These are phyloP conservation scores for Cerastis leucographa DNA, from an alignment of 2,888 invertebrate genomes.

Conservation along the genomic window DNA sequence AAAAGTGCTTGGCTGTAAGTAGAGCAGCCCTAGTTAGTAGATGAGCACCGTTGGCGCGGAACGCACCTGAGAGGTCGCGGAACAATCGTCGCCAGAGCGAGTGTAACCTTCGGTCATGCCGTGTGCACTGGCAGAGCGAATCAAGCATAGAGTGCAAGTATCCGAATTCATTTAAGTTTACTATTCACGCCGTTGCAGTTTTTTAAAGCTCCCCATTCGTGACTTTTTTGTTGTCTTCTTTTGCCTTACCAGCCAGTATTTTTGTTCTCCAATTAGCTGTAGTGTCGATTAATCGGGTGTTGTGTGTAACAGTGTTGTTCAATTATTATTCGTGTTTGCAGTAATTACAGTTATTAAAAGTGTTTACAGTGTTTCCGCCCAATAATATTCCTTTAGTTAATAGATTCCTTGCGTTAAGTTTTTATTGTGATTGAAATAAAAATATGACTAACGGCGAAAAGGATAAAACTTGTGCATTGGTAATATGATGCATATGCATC, in stretches of 20 bases:
- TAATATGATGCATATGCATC: background rate
- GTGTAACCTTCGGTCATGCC: constrained; percentile 84
- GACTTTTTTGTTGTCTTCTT: constrained; percentile 2
- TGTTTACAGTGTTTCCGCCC: constrained; percentile 47
- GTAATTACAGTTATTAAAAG: constrained; percentile 41
- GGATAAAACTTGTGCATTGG: background rate
- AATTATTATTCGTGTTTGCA: constrained; percentile 24
- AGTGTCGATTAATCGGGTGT: constrained; percentile 32
- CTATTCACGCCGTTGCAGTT: constrained; percentile 23
- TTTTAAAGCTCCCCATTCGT: constrained; percentile 27
- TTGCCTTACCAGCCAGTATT: constrained; percentile 9
- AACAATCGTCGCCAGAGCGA: constrained; percentile 69
- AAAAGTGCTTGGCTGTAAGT: constrained; percentile 81
- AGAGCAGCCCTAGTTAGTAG: constrained; percentile 86
- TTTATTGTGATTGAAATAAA: background rate
- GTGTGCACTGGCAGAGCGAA: constrained; percentile 81
- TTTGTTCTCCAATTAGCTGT: constrained; percentile 20
- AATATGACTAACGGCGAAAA: background rate
- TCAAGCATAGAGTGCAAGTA: constrained; percentile 88
- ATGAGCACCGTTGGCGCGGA: constrained; percentile 82
- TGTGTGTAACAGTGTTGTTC: constrained; percentile 48
- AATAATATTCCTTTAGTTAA: constrained; percentile 9
- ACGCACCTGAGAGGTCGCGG: constrained; percentile 76
- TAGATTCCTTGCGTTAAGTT: constrained; percentile 15
- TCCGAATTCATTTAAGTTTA: constrained; percentile 61